These are phyloP conservation scores for Apotomis turbidana DNA, from an alignment of 2,888 invertebrate species.

Conservation along the genomic window DNA sequence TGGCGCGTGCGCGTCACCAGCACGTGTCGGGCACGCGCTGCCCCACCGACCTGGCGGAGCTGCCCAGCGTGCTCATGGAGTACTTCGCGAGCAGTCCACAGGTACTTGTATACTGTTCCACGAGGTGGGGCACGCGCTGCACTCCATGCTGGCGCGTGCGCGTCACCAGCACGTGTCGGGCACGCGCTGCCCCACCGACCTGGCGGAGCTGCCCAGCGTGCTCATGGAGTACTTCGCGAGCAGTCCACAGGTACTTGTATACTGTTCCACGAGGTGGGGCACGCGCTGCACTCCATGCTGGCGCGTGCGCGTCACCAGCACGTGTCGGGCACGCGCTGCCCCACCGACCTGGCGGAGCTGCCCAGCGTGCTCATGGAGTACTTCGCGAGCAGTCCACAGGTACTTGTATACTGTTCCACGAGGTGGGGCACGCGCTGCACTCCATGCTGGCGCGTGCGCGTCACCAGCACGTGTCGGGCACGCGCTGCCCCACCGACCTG, in stretches of 20 bases:
- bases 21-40: not conserved
- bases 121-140: not conserved
- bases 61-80: not conserved
- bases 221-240: not conserved
- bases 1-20: too few species aligned
- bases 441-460: not conserved
- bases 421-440: not conserved
- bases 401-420: not conserved
- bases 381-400: not conserved
- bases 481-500: not conserved
- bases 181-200: conserved; percentile 70
- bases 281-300: too few species aligned
- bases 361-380: not conserved
- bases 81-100: not conserved
- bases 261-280: not conserved
- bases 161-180: conserved; percentile 82
- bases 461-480: too few species aligned
- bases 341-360: not conserved
- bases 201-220: not conserved
- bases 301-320: too few species aligned
- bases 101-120: too few species aligned
- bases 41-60: not conserved
- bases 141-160: conserved; percentile 87
- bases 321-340: not conserved
- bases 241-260: not conserved